Base-by-base conservation (phyloP, 2,113 vertebrate species). In the Ascaphus truei region DNA sequence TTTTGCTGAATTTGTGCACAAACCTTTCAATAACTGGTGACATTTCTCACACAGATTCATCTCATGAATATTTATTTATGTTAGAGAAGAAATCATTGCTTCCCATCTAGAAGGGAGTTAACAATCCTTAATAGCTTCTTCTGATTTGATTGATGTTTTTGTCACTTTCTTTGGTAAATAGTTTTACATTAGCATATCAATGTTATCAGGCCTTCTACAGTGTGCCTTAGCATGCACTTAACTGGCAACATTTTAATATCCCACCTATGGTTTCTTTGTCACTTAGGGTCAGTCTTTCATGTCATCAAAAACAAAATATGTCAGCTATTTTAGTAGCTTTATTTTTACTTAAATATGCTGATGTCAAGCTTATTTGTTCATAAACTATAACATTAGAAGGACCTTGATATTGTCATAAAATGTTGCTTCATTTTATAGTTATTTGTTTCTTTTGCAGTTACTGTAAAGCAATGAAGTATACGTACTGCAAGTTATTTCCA, bases 111-210 rank as follows among this genome's bases (percentile, higher is more conserved):
- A 88, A 86, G 85, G 85, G 86, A 89, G 88, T 90, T 91, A 91
- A 88, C 88, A 82, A 84, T 90, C 80, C 83, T 88, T 90, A 92
- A 92, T 89, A 88, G 86, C 84, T 80, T 81, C 83, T 88, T 91
- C 85, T 88, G 83, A 86, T 84, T 82, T 92, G 89, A 91, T 92
- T 91, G 89, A 92, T 90, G 88, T 85, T 91, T 92, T 91, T 91
- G 88, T 88, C 90, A 86, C 85, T 86, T 90, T 81, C 82, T 83
- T 83, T 81, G 86, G 88, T 90, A 90, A 90, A 91, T 88, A 90
- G 87, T 82, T 80, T 85, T 83, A 81, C 66, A 91, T 92, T 90
- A 90, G 86, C 86, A 89, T 88, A 89, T 77, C 79, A 89, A 85
- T 83, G 83, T 68, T 90, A 62, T 88, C 84, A 85, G 84, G 86